Evolutionary conservation across 2,888 invertebrate genomes (phyloP), one percentile per base, ranked within the genome.

Genomic region (Lamellibrachia columna): DNA sequence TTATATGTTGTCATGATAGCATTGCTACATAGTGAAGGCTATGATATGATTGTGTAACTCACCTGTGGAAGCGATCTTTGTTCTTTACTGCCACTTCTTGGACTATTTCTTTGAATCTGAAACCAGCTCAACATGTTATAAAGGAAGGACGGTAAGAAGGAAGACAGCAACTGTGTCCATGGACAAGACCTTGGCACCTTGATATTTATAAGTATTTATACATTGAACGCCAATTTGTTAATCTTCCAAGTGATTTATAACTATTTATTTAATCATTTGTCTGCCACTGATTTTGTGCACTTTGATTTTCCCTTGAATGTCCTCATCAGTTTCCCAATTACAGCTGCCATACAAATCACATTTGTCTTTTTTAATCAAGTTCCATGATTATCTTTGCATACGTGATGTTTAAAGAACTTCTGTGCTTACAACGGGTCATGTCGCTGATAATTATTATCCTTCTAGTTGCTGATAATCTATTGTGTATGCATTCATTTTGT

Each of bases 81-180:
- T 98, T 97, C 94, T 97, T 97, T 93, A 97, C 97, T 93, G 98
- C 98, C 93, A 99, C 97, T 75, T 97, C 97, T 96, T 98, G 98
- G 8, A 98, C 97, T 98, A 98, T 98, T 95, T 98, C 98, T 95
- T 98, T 97, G 95, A 98, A 98, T 93, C 97, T 97, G 95, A 93
- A 96, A 95, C 75, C 75, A 75, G 4, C 6, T n/a, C 75, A 75
- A 75, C 15, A 75, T 4, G 52, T 53, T 22, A 53, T 15, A 40
- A 40, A 40, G 40, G 40, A 40, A 40, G 40, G 40, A 40, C 40
- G 40, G 40, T 40, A 40, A 40, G 40, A 40, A 40, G 40, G 40
- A 40, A 40, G 40, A 40, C 40, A 40, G 40, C 40, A 40, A 40
- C 40, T 40, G 40, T 40, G 40, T 40, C 40, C 40, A 40, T 40